Evolutionary conservation across 2,113 vertebrate species (phyloP).

Genomic region (Amblyornis subalaris): DNA sequence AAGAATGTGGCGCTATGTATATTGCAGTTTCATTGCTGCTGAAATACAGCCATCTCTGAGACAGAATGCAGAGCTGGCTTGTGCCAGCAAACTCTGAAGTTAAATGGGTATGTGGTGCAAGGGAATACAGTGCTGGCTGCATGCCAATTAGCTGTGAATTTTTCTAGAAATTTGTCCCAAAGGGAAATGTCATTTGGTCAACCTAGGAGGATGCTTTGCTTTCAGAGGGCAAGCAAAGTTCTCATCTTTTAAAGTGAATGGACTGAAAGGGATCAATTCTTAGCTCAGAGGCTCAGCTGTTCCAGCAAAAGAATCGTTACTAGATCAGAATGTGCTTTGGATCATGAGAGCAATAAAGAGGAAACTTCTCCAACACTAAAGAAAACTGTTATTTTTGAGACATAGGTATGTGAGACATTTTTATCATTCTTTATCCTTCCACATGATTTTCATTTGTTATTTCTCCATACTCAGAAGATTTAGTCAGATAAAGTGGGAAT

Average conservation of each 20-base stretch:
- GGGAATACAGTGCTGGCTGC: conserved; percentile 31
- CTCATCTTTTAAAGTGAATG: not conserved
- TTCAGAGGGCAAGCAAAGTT: not conserved
- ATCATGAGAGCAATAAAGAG: not conserved
- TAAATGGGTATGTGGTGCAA: conserved; percentile 35
- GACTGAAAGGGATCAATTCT: not conserved
- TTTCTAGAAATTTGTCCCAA: conserved; percentile 28
- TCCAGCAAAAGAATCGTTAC: not conserved
- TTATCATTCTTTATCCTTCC: not conserved
- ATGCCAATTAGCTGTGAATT: conserved; percentile 6
- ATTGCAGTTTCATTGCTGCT: conserved; percentile 46
- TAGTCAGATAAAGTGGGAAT: not conserved
- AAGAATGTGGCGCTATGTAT: conserved; percentile 13
- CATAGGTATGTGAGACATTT: not conserved
- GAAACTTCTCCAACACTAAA: not conserved
- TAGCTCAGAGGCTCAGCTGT: rapidly evolving
- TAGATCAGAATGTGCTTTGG: not conserved
- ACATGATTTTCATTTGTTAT: not conserved
- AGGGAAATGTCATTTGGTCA: not conserved
- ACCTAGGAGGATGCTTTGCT: not conserved
- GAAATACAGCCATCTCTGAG: conserved; percentile 36
- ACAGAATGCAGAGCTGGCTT: conserved; percentile 29
- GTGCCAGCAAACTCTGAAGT: conserved; percentile 32
- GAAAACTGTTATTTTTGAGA: not conserved
- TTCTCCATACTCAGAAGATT: not conserved